Evolutionary conservation across 2,113 vertebrate genomes (phyloP), one percentile per base, ranked within the genome.

Genomic region (Podarcis muralis): DNA sequence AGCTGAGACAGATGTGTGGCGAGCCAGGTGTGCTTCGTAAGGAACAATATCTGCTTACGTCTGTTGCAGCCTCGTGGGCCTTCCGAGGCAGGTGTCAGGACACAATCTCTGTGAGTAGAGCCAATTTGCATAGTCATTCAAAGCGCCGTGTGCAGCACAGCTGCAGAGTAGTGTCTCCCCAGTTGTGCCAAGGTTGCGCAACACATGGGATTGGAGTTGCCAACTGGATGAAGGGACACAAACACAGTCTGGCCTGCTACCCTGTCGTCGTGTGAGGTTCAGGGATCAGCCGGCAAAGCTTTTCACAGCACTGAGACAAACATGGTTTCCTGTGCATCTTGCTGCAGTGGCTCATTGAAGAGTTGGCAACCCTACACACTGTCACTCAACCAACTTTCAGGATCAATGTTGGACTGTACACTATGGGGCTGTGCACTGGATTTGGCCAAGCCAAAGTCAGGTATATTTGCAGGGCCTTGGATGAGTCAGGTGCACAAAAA

Each of bases 1-100:
- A 32, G 81, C 87, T 90, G 53, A 78, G 87, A 83, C 81, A 84
- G 74, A 88, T 88, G 81, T 88, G 81, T 37, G 78, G 62, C 32
- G 68, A 84, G 62, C 72, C 74, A 88, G 87, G 87, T 88, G 87
- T 35, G 62, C 23, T 13, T 68, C 71, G 16, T 48, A 8, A 35
- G 81, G 72, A 53, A 53, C 81, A 88, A 57, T 78, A 78, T 84
- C 87, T 22, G 65, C 18, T 88, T 78, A 69, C 8, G 32, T 2
- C 22, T 18, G 11, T 57, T 16, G 23, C 81, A 57, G 74, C 81
- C 77, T 87, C 48, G 40, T 81, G 66, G 77, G 76, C 65, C n/a
- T 59, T 53, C 74, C 3, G 5, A 53, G 62, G n/a, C 9, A 87
- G 32, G n/a, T 53, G 59, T 27, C 81, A 30, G 62, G 86, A 23